phyloP scores from a whole-genome alignment of 2,888 invertebrate species.

The Siphlonurus alternatus region DNA sequence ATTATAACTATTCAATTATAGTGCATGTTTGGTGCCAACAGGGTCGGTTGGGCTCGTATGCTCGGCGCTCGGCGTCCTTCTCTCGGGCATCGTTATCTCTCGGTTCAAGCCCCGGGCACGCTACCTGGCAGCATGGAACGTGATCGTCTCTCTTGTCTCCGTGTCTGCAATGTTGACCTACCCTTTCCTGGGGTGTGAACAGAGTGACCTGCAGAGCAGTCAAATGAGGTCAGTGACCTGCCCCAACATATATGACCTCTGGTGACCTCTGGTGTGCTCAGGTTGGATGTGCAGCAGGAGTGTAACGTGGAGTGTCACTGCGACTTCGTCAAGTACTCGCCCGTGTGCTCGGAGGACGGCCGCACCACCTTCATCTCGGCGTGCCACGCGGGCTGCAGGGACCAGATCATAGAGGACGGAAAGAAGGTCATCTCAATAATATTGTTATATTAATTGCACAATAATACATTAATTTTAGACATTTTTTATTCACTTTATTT shows the following conservation, averaged over 20 bases:
- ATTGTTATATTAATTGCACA: too few species aligned
- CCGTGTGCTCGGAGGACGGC: constrained; percentile 48
- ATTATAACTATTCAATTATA: too few species aligned
- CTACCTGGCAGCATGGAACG: constrained; percentile 51
- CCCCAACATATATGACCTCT: too few species aligned
- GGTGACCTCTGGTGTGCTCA: too few species aligned
- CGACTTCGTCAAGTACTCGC: constrained; percentile 52
- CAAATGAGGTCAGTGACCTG: not conserved
- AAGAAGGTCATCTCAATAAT: too few species aligned
- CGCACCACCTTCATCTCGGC: constrained; percentile 53
- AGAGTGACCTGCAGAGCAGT: constrained; percentile 1
- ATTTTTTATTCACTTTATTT: too few species aligned
- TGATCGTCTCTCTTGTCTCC: constrained; percentile 42
- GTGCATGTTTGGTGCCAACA: too few species aligned
- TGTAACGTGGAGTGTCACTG: constrained; percentile 51
- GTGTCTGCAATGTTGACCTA: constrained; percentile 45
- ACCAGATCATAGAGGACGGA: constrained; percentile 22
- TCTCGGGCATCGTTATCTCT: constrained; percentile 47
- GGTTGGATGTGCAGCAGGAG: constrained; percentile 27
- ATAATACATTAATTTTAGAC: too few species aligned
- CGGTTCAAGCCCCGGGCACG: constrained; percentile 46
- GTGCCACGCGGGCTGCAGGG: constrained; percentile 59
- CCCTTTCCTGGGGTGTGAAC: constrained; percentile 43
- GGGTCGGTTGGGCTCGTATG: constrained; percentile 48
- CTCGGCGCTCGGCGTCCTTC: constrained; percentile 46